Conservation (phyloP, 2,113 vertebrate species). For the Rhadina sibilatrix region DNA sequence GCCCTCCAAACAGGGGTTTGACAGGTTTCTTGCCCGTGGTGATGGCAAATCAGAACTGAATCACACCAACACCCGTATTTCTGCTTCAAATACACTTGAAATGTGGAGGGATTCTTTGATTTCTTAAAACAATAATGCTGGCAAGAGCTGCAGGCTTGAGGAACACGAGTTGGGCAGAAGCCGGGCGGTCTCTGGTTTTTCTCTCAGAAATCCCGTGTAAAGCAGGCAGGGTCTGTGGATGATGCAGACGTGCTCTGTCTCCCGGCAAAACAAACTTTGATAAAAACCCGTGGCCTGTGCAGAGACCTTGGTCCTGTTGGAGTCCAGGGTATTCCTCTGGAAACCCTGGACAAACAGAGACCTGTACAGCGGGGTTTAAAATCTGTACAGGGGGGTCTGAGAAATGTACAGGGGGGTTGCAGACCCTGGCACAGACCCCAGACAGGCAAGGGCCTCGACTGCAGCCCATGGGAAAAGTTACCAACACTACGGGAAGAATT, state of each 20-base stretch:
- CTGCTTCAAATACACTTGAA: fast-evolving
- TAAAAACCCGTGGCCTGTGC: fast-evolving
- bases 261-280: fast-evolving
- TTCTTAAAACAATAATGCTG: fast-evolving
- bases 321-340: no score
- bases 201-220: fast-evolving
- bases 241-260: fast-evolving
- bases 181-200: fast-evolving
- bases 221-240: fast-evolving
- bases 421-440: no score
- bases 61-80: fast-evolving
- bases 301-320: neutral
- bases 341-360: no score
- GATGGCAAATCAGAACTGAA: fast-evolving
- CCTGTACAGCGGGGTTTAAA: no score
- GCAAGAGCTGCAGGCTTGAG: neutral
- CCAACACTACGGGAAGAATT: no score
- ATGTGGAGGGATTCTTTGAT: neutral
- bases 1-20: neutral
- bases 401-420: no score
- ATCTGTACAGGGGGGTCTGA: no score
- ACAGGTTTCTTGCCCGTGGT: neutral
- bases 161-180: neutral
- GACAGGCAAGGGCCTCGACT: no score
- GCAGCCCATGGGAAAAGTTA: no score